Percentiles rank a stretch among this genome's conserved stretches.
Conservation (phyloP, 2,888 invertebrate genomes). For the Byasa hedistus region DNA sequence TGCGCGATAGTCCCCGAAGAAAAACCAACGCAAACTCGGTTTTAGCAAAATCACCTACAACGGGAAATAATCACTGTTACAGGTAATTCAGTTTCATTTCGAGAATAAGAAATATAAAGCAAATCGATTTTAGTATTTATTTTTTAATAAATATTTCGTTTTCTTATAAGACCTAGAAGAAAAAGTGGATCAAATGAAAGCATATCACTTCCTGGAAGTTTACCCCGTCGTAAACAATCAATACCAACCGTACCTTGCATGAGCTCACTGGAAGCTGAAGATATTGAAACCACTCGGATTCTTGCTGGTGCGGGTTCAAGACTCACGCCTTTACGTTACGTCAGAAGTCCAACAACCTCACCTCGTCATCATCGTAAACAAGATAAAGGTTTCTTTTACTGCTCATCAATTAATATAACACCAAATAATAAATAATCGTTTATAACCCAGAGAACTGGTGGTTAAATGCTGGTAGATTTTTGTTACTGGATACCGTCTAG, state of each 20-base stretch:
- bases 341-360: constrained; percentile 73
- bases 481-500: too few species aligned
- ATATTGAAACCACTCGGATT: constrained; percentile 69
- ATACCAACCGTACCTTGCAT: constrained; percentile 71
- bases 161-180: constrained; percentile 58
- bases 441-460: too few species aligned
- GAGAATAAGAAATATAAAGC: neutral
- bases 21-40: constrained; percentile 79
- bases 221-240: constrained; percentile 82
- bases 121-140: constrained; percentile 1
- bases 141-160: constrained; percentile 12
- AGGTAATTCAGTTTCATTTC: constrained; percentile 49
- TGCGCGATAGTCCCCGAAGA: constrained; percentile 83
- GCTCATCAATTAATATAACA: too few species aligned
- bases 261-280: constrained; percentile 76
- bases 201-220: constrained; percentile 82
- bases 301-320: constrained; percentile 74
- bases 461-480: too few species aligned
- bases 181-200: constrained; percentile 81
- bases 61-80: constrained; percentile 66
- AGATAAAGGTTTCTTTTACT: constrained; percentile 52
- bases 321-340: constrained; percentile 70
- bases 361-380: constrained; percentile 75
- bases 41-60: constrained; percentile 78
- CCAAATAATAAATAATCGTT: too few species aligned